Evolutionary conservation across 2,888 invertebrate species (phyloP).

Genomic region (Hirudinaria manillensis): DNA sequence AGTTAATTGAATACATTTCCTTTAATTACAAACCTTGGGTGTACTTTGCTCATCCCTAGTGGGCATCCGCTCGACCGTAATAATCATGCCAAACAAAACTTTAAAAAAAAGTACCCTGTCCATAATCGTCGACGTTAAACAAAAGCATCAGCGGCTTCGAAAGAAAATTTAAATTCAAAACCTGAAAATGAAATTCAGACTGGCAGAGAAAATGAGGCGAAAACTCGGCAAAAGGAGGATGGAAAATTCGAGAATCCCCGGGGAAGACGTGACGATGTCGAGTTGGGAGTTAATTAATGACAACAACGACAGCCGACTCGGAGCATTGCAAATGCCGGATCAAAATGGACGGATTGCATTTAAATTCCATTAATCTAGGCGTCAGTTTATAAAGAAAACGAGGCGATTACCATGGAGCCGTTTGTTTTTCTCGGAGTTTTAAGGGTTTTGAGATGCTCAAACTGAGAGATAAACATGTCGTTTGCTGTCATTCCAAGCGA

Average conservation of each 20-base stretch:
- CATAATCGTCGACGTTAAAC: background rate
- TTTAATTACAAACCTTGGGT: background rate
- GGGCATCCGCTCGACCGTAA: no score
- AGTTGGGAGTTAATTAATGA: slow-evolving; percentile 4
- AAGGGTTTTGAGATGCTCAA: no score
- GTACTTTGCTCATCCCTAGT: no score
- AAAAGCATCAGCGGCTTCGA: background rate
- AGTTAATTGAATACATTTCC: background rate
- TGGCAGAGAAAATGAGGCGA: background rate
- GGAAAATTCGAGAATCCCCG: no score
- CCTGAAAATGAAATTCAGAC: slow-evolving; percentile 8
- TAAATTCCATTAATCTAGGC: slow-evolving; percentile 16
- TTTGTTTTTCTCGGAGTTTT: no score
- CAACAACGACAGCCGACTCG: slow-evolving; percentile 9
- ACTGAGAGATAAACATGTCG: no score
- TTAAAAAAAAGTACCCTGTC: no score
- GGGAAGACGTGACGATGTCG: no score
- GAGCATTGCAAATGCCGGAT: slow-evolving; percentile 16
- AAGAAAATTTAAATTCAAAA: background rate
- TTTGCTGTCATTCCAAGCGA: no score
- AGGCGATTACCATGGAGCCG: no score
- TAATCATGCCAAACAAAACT: no score
- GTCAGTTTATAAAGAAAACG: background rate
- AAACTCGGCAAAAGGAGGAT: background rate
- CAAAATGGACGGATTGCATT: slow-evolving; percentile 15